Percentiles rank a stretch among this genome's conserved stretches.
These are phyloP conservation scores for Capitella teleta DNA, from an alignment of 1,140 invertebrate species.

Conservation along the genomic window DNA sequence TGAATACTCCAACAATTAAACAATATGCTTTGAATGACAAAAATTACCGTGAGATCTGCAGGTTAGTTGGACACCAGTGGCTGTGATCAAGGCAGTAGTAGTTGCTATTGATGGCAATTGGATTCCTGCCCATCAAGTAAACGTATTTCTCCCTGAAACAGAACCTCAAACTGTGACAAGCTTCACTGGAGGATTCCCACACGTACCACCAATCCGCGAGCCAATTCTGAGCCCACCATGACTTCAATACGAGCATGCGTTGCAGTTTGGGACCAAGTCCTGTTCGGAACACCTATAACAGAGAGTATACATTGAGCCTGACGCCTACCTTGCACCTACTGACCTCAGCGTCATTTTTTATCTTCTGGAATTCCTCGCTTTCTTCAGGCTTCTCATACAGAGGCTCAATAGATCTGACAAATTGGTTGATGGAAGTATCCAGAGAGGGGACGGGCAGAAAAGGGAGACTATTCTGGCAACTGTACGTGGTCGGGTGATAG, in stretches of 20 bases:
- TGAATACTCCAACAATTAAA: slow-evolving; percentile 16
- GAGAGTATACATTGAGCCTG: not conserved
- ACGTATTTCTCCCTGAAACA: slow-evolving; percentile 86
- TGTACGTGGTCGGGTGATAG: slow-evolving; percentile 43
- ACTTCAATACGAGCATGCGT: slow-evolving; percentile 42
- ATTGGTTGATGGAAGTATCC: slow-evolving; percentile 34
- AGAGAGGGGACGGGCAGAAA: slow-evolving; percentile 44
- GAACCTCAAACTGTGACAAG: not conserved
- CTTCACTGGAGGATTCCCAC: not conserved
- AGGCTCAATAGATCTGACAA: slow-evolving; percentile 43
- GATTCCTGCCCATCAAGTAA: slow-evolving; percentile 79
- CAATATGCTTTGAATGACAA: not conserved
- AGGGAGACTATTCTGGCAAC: slow-evolving; percentile 42
- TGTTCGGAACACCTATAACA: slow-evolving; percentile 37
- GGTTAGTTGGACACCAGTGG: slow-evolving; percentile 39
- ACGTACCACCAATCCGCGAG: slow-evolving; percentile 49
- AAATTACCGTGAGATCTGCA: slow-evolving; percentile 32
- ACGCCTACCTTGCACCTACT: not conserved
- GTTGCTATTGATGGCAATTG: slow-evolving; percentile 94
- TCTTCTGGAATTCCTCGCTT: slow-evolving; percentile 32
- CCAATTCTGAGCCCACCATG: slow-evolving; percentile 47
- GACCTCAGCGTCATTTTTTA: slow-evolving; percentile 35
- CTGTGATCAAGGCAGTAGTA: slow-evolving; percentile 75
- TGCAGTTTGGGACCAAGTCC: slow-evolving; percentile 42
- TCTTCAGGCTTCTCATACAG: slow-evolving; percentile 40